Conservation (phyloP, 2,797 vertebrate species). For the Sebastes taczanowskii region DNA sequence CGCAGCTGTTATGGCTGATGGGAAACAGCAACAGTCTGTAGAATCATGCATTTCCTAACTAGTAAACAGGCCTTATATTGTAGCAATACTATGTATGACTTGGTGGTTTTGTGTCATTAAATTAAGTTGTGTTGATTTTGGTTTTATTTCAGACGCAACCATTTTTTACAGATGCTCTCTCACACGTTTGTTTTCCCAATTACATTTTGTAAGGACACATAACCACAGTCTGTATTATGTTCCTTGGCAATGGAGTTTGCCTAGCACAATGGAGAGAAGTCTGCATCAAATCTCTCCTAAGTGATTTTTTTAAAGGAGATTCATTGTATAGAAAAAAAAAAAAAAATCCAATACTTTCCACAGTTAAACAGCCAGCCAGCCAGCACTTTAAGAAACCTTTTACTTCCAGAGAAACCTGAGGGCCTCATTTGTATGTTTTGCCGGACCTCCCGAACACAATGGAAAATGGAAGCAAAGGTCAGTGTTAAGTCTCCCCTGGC, state of each 20-base stretch:
- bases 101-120: no score
- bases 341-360: neutral
- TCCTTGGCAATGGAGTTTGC: neutral
- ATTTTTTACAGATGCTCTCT: no score
- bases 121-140: no score
- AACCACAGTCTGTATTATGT: no score
- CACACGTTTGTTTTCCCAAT: no score
- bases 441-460: slow-evolving; percentile 83
- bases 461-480: slow-evolving; percentile 92
- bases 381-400: slow-evolving; percentile 31
- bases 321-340: neutral
- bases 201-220: no score
- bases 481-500: slow-evolving; percentile 89
- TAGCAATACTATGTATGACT: no score
- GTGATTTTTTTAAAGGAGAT: neutral
- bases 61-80: neutral
- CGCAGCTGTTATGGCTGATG: neutral
- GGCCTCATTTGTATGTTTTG: slow-evolving; percentile 88
- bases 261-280: neutral
- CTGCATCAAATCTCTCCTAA: neutral
- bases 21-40: neutral
- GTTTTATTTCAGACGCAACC: no score
- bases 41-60: neutral
- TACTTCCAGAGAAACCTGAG: slow-evolving; percentile 52
- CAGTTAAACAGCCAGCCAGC: slow-evolving; percentile 15